Evolutionary conservation across 2,113 vertebrate species (phyloP), one percentile per base, ranked within the genome.

Genomic region (Macroglossus sobrinus): DNA sequence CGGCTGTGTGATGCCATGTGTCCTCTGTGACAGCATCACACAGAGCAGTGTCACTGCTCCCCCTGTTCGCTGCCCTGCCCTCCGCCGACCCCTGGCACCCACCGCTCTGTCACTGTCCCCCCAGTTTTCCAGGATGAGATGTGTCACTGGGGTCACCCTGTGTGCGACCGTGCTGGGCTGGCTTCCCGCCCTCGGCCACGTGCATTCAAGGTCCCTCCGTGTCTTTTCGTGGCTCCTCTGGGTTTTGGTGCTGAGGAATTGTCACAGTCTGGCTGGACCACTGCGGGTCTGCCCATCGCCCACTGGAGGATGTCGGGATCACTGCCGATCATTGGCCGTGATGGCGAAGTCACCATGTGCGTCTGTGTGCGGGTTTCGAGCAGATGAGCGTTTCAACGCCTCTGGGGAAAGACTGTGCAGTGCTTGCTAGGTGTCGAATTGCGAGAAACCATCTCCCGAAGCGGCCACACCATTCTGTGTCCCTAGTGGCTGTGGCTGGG

Each of bases 31-130:
- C 14, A 4, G 47, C 3, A 4, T 50, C 14, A 47, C 47, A 15
- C 50, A 18, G 61, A 79, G 4, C 3, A 55, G n/a, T 33, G 18
- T 55, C 45, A n/a, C 45, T 43, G 59, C 47, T 19, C 15, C 14
- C 15, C 50, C 50, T 4, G 15, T 15, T 50, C 50, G 2, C 50
- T 4, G 14, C 18, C 26, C 4, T 0, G 1, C 4, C 28, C 13
- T 18, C 79, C 21, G 15, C 26, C 59, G 68, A 4, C 7, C 5
- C 38, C 28, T 79, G 61, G 13, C 47, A 43, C 40, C 35, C 59
- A 30, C 14, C 33, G 7, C 24, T 55, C 5, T 13, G 5, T 38
- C 10, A 40, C 68, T 66, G 12, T 53, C 87, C 66, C 45, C 45
- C 66, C 21, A 66, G 35, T 66, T 76, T 78, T 53, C 43, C 35